A percentile compares a stretch with the other conserved stretches of the same genome.
phyloP scores from a whole-genome alignment of 2,113 vertebrate genomes.

The Nesoenas mayeri region DNA sequence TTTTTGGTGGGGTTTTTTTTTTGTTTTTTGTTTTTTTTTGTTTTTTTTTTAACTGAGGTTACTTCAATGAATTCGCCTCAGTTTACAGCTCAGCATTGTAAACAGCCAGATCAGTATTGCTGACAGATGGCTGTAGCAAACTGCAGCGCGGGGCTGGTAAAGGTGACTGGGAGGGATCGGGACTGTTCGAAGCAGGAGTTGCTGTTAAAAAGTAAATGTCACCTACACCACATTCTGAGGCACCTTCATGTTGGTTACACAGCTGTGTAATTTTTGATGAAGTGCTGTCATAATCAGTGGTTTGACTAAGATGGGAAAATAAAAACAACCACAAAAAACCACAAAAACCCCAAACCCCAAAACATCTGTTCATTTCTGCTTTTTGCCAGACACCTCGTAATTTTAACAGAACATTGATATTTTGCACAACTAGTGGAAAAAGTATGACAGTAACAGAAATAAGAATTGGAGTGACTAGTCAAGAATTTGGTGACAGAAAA shows the following conservation, averaged over 20 bases:
- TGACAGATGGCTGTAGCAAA: neutral
- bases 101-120: neutral
- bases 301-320: neutral
- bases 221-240: rapidly evolving
- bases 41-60: neutral
- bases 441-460: neutral
- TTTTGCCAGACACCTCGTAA: neutral
- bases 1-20: neutral
- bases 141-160: neutral
- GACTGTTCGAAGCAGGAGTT: neutral
- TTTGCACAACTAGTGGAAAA: neutral
- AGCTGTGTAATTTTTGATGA: neutral
- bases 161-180: neutral
- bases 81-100: neutral
- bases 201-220: neutral
- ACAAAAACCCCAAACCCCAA: neutral
- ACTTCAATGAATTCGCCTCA: neutral
- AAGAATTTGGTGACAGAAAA: neutral
- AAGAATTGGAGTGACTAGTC: neutral
- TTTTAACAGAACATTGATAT: neutral
- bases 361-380: neutral
- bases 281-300: neutral
- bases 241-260: neutral
- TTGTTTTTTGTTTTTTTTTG: neutral
- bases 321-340: neutral